Evolutionary conservation across 1,140 invertebrate species (phyloP), one percentile per base, ranked within the genome.

Genomic region (Apis laboriosa): DNA sequence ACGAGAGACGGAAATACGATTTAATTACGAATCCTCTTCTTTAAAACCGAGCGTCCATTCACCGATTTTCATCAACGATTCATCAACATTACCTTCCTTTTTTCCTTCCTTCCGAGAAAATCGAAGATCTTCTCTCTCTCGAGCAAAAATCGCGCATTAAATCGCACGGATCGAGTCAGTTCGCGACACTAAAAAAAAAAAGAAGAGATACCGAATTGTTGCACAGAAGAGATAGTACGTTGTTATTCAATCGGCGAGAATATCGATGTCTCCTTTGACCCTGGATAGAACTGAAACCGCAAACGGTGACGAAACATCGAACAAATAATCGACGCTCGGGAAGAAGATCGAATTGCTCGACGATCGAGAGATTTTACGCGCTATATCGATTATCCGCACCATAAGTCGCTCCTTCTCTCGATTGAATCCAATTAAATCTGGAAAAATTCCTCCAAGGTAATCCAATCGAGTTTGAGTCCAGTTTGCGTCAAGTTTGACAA

Each of bases 191-290:
- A 28, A 4, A 49, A 53, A 53, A 64, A 24, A 34, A 34, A 34
- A 34, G 2, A 43, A 43, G 8, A 9, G 55, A 43, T 34, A 58
- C 19, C 7, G 28, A 73, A 58, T 73, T 56, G 19, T 43, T 19
- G 21, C 2, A 34, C 34, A 12, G 34, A 43, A 15, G 43, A 53
- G 43, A 51, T 70, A 19, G 11, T 60, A 43, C 71, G 60, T 56
- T 17, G 76, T 68, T 58, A 28, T 34, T 70, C 34, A 9, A 70
- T 2, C 53, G 49, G 12, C 2, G 19, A 7, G 11, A 28, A 61
- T 79, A 79, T 80, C 68, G 19, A 80, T 80, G 8, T 73, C 67
- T 61, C 64, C 56, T 71, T 15, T 71, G 77, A 71, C 67, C 49
- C 24, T 71, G 34, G 24, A 79, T 53, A 2, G 34, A 51, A 71